A percentile compares a stretch with the other conserved stretches of the same genome.
Conservation (phyloP, 92 coral and sea anemone genomes). For the Zoanthus sociatus region DNA sequence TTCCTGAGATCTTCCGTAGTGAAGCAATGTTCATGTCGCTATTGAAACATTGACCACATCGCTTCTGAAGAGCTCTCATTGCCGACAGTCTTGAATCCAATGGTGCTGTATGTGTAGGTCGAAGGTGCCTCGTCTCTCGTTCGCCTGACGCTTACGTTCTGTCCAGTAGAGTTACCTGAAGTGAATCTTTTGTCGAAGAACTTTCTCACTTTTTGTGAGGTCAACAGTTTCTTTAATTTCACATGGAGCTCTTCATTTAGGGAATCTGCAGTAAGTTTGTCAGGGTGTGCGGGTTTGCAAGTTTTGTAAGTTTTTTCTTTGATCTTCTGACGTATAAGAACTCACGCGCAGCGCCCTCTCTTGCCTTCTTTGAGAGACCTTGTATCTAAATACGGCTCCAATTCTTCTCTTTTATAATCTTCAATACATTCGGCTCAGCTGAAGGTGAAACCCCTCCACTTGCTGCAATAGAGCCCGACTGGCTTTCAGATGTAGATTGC, state of each 20-base stretch:
- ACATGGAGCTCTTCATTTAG: conserved; percentile 12
- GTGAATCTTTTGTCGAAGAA: conserved; percentile 34
- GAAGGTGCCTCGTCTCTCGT: no score
- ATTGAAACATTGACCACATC: no score
- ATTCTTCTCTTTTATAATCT: not conserved
- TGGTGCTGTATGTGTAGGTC: no score
- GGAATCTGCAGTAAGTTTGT: conserved; percentile 13
- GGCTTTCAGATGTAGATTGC: not conserved
- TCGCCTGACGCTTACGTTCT: no score
- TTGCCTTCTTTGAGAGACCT: conserved; percentile 24
- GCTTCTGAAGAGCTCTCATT: no score
- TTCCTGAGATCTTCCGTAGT: no score
- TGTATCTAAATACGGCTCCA: conserved; percentile 28
- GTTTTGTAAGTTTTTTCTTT: not conserved
- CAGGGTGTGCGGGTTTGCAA: not conserved
- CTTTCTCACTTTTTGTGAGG: conserved; percentile 42
- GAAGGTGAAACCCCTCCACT: not conserved
- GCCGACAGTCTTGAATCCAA: no score
- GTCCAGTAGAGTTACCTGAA: no score
- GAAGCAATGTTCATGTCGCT: no score
- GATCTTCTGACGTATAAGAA: not conserved
- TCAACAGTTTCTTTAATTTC: conserved; percentile 37
- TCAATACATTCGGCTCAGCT: not conserved
- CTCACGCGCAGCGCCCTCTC: conserved; percentile 11
- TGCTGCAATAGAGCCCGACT: not conserved